Base-by-base conservation (phyloP, 2,113 vertebrate species). In the Cynoglossus semilaevis region DNA sequence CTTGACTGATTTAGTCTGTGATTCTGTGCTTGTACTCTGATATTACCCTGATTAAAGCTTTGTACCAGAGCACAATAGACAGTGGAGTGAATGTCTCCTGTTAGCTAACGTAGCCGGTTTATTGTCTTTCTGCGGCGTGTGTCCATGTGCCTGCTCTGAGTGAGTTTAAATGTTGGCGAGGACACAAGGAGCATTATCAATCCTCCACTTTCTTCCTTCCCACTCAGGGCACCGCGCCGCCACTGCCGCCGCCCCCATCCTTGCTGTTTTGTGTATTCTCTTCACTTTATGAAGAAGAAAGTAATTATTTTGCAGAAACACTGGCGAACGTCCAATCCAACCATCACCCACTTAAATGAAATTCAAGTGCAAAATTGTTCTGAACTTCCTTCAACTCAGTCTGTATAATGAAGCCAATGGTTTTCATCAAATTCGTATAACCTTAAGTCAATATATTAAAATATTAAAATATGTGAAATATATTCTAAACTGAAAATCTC, bases 191-290 rank as follows among this genome's bases (percentile, higher is more conserved):
- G 80, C 71, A 76, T 70, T 76, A 80, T 74, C 69, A 80, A 83
- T 72, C 72, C 79, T 84, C 67, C 66, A 76, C 54, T 71, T 54
- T 77, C 79, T 79, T 46, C 63, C 76, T 63, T 76, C 80, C 82
- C 67, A 87, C 80, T 80, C 76, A 67, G 73, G 63, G 70, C 49
- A 78, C 35, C 35, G 18, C 15, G 13, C 61, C 46, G 50, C 67
- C 71, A 51, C 66, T 51, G 60, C 69, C 58, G 70, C 76, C 76
- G 49, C 84, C 76, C 55, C 44, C 78, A 63, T 65, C 65, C 62
- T 75, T 38, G 69, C 76, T 38, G 60, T 63, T 78, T 65, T 54
- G 45, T 51, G 59, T 43, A 54, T 72, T 70, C 35, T 67, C 54
- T 73, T 77, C 51, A 69, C 66, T 84, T 81, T 50, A 56, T 60